phyloP scores from a whole-genome alignment of 2,888 invertebrate species.

The Watsonalla cultraria region DNA sequence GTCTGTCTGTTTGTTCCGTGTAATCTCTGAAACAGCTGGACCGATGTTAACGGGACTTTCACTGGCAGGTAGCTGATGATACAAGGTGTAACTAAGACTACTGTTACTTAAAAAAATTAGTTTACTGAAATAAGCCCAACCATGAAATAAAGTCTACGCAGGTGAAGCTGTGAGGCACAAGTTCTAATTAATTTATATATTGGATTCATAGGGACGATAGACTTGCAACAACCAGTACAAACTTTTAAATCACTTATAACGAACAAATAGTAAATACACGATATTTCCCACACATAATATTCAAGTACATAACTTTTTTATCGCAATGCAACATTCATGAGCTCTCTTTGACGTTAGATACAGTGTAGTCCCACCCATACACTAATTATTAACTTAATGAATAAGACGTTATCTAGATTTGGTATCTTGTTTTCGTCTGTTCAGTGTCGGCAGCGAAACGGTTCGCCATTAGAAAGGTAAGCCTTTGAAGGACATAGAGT shows the following conservation, averaged over 20 bases:
- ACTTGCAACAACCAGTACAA: not conserved
- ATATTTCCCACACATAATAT: not conserved
- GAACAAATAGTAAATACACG: not conserved
- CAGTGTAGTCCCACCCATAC: constrained; percentile 19
- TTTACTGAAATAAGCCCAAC: too few relatives aligned
- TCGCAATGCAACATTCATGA: not conserved
- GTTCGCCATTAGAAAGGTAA: constrained; percentile 39
- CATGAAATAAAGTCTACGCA: too few relatives aligned
- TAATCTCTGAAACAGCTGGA: too few relatives aligned
- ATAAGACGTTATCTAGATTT: constrained; percentile 37
- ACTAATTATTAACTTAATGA: constrained; percentile 42
- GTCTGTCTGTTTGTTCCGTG: too few relatives aligned
- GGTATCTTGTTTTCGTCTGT: constrained; percentile 35
- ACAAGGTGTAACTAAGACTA: too few relatives aligned
- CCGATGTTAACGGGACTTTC: too few relatives aligned
- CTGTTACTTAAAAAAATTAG: too few relatives aligned
- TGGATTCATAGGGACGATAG: too few relatives aligned
- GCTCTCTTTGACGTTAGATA: constrained; percentile 17
- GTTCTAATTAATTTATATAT: too few relatives aligned
- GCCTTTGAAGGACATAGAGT: constrained; percentile 33
- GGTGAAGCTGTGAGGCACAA: too few relatives aligned
- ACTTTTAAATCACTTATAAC: not conserved
- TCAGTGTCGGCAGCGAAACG: constrained; percentile 20
- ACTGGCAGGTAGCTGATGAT: too few relatives aligned
- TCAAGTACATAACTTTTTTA: not conserved